Evolutionary conservation across 2,888 invertebrate species (phyloP).

Genomic region (Seira ritae): DNA sequence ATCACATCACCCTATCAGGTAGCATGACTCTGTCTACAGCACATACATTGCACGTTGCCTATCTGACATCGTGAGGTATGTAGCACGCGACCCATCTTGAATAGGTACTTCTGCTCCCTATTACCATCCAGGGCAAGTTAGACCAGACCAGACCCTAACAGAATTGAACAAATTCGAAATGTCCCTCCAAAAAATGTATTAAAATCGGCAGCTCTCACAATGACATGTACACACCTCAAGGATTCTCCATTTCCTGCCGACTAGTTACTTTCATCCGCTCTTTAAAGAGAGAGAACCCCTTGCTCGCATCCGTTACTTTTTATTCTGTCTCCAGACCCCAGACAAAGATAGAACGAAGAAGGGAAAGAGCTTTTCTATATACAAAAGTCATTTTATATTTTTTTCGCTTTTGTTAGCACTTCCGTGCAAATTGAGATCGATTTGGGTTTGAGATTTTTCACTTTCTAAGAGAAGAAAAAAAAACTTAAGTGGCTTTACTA

Average conservation of each 20-base stretch:
- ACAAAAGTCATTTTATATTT: neutral
- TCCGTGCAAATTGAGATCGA: constrained; percentile 58
- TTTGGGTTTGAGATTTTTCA: constrained; percentile 44
- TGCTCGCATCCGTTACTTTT: neutral
- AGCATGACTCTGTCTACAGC: no score
- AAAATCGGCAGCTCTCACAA: no score
- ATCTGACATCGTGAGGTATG: no score
- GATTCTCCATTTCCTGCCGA: constrained; percentile 32
- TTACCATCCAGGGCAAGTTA: no score
- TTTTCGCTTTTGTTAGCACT: constrained; percentile 39
- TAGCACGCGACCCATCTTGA: no score
- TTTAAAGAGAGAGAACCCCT: neutral
- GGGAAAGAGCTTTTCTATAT: constrained; percentile 20
- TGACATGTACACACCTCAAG: neutral
- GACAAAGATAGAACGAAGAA: neutral
- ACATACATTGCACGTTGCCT: no score
- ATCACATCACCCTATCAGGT: no score
- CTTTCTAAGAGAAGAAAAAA: constrained; percentile 9
- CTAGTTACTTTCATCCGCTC: constrained; percentile 5
- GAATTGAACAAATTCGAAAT: no score
- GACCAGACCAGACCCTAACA: no score
- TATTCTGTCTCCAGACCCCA: no score
- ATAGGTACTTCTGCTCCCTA: no score
- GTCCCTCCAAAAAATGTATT: no score
- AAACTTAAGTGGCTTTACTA: constrained; percentile 57